Evolutionary conservation across 2,113 vertebrate species (phyloP).

Genomic region (Equus przewalskii): DNA sequence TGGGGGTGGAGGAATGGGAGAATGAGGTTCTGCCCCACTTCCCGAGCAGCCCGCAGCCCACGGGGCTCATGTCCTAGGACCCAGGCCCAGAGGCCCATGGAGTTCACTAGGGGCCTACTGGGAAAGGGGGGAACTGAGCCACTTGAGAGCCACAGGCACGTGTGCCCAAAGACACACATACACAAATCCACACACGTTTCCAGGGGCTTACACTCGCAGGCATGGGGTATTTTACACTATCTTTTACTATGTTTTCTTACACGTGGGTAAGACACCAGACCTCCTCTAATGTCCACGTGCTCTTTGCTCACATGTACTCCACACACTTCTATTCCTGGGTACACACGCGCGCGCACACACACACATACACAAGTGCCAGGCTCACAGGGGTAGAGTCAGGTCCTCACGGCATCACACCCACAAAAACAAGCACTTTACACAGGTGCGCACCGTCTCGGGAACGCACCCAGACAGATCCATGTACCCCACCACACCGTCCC

Average conservation of each 20-base stretch:
- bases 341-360: too few relatives aligned
- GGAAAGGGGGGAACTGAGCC: background rate
- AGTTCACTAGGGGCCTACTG: background rate
- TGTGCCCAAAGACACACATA: too few relatives aligned
- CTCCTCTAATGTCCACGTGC: background rate
- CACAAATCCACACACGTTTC: background rate
- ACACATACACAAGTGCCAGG: background rate
- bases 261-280: background rate
- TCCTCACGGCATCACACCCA: background rate
- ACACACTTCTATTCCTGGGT: fast-evolving
- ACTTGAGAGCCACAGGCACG: too few relatives aligned
- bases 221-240: background rate
- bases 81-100: background rate
- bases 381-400: background rate
- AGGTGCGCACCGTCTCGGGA: fast-evolving
- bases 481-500: background rate
- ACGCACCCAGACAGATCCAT: fast-evolving
- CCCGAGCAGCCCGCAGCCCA: too few relatives aligned
- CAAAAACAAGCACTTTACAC: background rate
- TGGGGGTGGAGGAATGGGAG: background rate
- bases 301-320: background rate
- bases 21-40: background rate
- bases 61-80: background rate
- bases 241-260: too few relatives aligned
- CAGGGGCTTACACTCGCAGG: too few relatives aligned